Conservation (phyloP, 1,140 invertebrate genomes). For the Dreissena polymorpha region DNA sequence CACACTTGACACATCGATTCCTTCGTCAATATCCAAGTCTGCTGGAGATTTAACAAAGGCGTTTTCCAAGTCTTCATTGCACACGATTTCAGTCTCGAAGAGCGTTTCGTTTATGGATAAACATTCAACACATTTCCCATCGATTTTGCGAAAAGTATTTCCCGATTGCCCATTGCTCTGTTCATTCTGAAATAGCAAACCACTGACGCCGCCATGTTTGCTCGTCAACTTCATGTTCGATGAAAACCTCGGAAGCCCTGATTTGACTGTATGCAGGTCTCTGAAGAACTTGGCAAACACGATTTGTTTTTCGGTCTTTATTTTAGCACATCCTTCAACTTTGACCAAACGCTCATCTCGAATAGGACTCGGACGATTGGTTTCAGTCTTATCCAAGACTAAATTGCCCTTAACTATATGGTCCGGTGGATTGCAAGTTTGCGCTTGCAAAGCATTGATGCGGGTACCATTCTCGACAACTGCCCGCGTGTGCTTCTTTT, state of each 20-base stretch:
- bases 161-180: neutral
- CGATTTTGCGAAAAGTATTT: neutral
- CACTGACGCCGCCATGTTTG: neutral
- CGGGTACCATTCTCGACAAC: neutral
- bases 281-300: conserved; percentile 4
- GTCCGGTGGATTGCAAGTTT: neutral
- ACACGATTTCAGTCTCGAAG: too few relatives aligned
- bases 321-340: neutral
- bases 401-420: neutral
- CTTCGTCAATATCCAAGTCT: conserved; percentile 33
- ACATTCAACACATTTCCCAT: neutral
- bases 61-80: neutral
- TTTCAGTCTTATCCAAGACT: neutral
- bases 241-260: neutral
- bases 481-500: neutral
- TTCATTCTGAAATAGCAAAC: neutral
- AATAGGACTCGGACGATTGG: neutral
- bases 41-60: conserved; percentile 21
- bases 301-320: neutral
- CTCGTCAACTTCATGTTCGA: neutral
- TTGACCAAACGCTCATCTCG: neutral
- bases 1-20: conserved; percentile 42
- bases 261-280: neutral
- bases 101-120: neutral
- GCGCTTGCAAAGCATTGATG: neutral